These are phyloP conservation scores for Dendronephthya gigantea DNA, from an alignment of 64 coral and sea anemone species.

Conservation along the genomic window DNA sequence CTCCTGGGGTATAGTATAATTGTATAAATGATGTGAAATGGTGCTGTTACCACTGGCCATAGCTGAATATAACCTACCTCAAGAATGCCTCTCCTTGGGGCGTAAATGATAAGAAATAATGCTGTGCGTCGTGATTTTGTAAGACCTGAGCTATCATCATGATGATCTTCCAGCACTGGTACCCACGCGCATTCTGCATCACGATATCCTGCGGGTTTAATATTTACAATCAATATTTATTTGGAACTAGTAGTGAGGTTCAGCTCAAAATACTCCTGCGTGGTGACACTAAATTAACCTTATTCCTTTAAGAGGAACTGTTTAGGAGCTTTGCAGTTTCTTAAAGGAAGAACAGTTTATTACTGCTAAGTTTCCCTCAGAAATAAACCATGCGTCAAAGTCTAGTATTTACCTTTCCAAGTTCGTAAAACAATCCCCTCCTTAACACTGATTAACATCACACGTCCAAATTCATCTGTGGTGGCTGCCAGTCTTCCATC, in stretches of 20 bases:
- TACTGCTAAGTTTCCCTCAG: no score
- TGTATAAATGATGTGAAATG: no score
- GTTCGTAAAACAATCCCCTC: slow-evolving; percentile 69
- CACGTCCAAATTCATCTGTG: slow-evolving; percentile 93
- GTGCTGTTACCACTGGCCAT: not conserved
- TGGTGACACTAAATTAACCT: no score
- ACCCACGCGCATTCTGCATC: slow-evolving; percentile 98
- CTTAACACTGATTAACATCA: slow-evolving; percentile 72
- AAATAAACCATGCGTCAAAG: not conserved
- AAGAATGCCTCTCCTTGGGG: slow-evolving; percentile 83
- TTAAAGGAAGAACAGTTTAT: no score
- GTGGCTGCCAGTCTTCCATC: slow-evolving; percentile 80
- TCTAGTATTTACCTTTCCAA: slow-evolving; percentile 67
- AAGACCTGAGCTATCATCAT: slow-evolving; percentile 17
- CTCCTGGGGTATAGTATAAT: no score
- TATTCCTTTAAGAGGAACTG: no score
- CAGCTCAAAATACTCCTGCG: no score
- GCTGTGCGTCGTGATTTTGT: slow-evolving; percentile 52
- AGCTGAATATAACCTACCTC: slow-evolving; percentile 40
- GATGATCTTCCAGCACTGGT: slow-evolving; percentile 66
- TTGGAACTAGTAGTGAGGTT: not conserved
- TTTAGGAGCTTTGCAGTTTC: no score
- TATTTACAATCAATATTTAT: not conserved
- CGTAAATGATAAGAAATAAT: slow-evolving; percentile 89
- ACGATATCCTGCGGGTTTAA: slow-evolving; percentile 55